Base-by-base conservation (phyloP, 2,888 invertebrate species). In the Oxycera nigricornis region DNA sequence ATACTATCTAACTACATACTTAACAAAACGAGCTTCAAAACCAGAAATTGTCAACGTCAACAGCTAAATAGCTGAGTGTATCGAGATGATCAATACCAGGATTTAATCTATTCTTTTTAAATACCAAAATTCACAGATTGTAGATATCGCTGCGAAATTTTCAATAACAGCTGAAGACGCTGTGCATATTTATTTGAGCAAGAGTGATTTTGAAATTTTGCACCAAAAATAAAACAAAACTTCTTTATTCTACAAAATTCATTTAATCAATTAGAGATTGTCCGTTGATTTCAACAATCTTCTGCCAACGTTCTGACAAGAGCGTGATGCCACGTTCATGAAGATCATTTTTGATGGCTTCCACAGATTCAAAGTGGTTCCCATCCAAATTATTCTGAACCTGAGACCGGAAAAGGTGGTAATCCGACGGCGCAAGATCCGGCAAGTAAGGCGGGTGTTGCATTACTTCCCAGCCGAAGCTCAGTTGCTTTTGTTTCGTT, bases 381-480 rank as follows among this genome's bases (percentile, higher is more conserved):
- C 75, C 76, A 76, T 72, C 67, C 72, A 77, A 73, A 59, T 68
- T 68, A 75, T 79, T 78, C 30, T 75, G 75, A 75, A 78, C 26
- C 41, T 75, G 72, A n/a, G n/a, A n/a, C n/a, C 26, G 72, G 76
- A 73, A 80, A 79, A 24, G 79, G 75, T 77, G 77, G 73, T 74
- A 78, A 67, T 79, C 75, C 9, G 72, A 76, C 57, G 77, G 77
- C 39, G 76, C 77, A 67, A 78, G 73, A 74, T 79, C 77, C 52
- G 77, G 77, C 59, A 77, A 78, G 76, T 79, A 78, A 73, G 76
- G 77, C 75, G 78, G 77, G 75, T 79, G 77, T 74, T 74, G 73
- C 30, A 77, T 73, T 78, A 79, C 77, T 67, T 79, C 77, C 78
- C 77, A 79, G 70, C 78, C 77, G 73, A 79, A 74, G 76, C 79